These are phyloP conservation scores for Cistogaster globosa DNA, from an alignment of 2,888 invertebrate genomes.

Conservation along the genomic window DNA sequence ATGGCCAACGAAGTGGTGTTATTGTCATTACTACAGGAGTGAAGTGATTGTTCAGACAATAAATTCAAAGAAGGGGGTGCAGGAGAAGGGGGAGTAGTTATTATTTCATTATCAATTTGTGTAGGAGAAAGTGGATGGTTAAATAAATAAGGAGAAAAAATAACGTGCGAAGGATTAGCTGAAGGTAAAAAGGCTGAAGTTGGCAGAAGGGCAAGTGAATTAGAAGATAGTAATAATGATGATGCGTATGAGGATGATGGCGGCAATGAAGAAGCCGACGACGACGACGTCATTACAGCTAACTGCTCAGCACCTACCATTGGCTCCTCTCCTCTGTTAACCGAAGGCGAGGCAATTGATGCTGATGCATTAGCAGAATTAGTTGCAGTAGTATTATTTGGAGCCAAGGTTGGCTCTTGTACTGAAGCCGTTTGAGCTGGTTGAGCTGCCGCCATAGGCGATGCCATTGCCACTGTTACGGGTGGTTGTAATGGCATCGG, in stretches of 20 bases:
- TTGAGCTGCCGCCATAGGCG: slow-evolving; percentile 25
- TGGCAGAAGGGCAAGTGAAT: slow-evolving; percentile 35
- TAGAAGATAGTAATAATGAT: slow-evolving; percentile 7
- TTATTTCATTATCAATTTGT: slow-evolving; percentile 30
- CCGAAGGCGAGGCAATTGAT: slow-evolving; percentile 34
- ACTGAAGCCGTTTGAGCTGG: slow-evolving; percentile 38
- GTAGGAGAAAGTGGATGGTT: slow-evolving; percentile 43
- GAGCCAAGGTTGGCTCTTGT: slow-evolving; percentile 63
- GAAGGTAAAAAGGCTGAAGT: slow-evolving; percentile 53
- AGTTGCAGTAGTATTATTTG: slow-evolving; percentile 47
- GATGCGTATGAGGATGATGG: slow-evolving; percentile 44
- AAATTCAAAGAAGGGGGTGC: slow-evolving; percentile 5
- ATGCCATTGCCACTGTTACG: slow-evolving; percentile 43
- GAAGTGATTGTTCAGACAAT: not conserved
- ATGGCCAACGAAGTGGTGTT: slow-evolving; percentile 65
- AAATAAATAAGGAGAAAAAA: slow-evolving; percentile 73
- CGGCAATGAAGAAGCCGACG: slow-evolving; percentile 57
- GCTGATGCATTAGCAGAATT: slow-evolving; percentile 33
- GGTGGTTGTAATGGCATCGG: slow-evolving; percentile 67
- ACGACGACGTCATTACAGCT: slow-evolving; percentile 57
- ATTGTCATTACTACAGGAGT: slow-evolving; percentile 20
- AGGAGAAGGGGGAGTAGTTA: slow-evolving; percentile 27
- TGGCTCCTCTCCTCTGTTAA: slow-evolving; percentile 61
- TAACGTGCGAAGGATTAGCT: slow-evolving; percentile 58
- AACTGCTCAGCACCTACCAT: slow-evolving; percentile 68